Conservation (phyloP, 1,140 invertebrate species). For the Diachasma alloeum region DNA sequence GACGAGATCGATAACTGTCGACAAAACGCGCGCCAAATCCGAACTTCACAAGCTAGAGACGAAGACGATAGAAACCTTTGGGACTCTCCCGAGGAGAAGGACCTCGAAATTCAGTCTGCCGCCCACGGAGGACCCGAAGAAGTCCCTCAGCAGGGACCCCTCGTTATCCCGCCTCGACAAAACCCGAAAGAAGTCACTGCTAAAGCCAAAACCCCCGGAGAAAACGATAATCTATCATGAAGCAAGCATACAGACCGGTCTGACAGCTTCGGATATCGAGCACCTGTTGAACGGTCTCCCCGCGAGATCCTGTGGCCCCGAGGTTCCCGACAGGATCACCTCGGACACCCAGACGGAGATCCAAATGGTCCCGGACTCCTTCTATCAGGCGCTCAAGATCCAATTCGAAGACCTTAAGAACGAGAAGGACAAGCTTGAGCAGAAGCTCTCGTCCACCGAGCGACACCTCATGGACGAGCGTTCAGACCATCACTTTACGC, state of each 20-base stretch:
- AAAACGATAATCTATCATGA: slow-evolving; percentile 82
- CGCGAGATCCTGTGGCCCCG: slow-evolving; percentile 56
- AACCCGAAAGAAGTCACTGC: slow-evolving; percentile 61
- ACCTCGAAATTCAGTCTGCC: slow-evolving; percentile 41
- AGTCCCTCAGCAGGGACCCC: slow-evolving; percentile 52
- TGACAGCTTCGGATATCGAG: slow-evolving; percentile 75
- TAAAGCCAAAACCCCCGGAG: slow-evolving; percentile 55
- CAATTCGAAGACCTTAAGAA: slow-evolving; percentile 35
- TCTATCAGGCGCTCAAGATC: slow-evolving; percentile 60
- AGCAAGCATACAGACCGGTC: slow-evolving; percentile 75
- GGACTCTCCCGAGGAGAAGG: slow-evolving; percentile 76
- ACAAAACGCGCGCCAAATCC: background rate
- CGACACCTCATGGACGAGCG: slow-evolving; percentile 69
- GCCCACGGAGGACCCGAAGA: slow-evolving; percentile 25
- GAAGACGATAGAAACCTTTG: slow-evolving; percentile 75
- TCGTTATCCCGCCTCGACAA: slow-evolving; percentile 48
- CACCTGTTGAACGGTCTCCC: slow-evolving; percentile 72
- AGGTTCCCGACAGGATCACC: slow-evolving; percentile 59
- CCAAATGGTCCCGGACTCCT: slow-evolving; percentile 59
- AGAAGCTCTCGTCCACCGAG: slow-evolving; percentile 50
- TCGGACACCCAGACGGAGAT: slow-evolving; percentile 76
- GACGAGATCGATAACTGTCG: background rate
- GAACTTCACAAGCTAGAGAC: background rate
- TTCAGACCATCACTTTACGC: slow-evolving; percentile 74
- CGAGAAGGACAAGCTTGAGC: slow-evolving; percentile 58